Evolutionary conservation across 2,113 vertebrate species (phyloP), one percentile per base, ranked within the genome.

Genomic region (Potamarius usumacintae): DNA sequence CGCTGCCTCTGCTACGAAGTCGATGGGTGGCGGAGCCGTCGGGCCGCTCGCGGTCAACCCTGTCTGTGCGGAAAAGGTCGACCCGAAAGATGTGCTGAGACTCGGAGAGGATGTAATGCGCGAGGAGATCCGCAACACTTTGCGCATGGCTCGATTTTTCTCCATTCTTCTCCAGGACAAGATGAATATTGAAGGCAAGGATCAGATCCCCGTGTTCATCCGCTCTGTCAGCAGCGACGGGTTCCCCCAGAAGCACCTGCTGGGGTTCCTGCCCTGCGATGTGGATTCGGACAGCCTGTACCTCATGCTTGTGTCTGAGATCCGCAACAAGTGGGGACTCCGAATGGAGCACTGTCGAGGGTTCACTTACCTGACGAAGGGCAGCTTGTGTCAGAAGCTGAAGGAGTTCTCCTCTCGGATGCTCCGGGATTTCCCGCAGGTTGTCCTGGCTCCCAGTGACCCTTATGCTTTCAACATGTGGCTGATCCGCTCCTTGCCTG

Each of bases 301-400:
- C 71, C 95, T 96, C 79, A 96, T 96, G 90, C 97, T 99, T 57
- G 93, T 97, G 0, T 91, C 96, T 0, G 97, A 96, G 20, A 94
- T 99, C 69, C 96, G 97, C n/a, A 97, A 97, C 85, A 99, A 97
- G 78, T 99, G 98, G 98, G 96, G 97, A 0, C 92, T 99, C 30
- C 96, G 98, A 89, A 97, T 99, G 97, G 97, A 99, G 85, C 97
- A 98, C 90, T 99, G 98, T 85, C 95, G 95, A 30, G 95, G 95
- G 34, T 93, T 96, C 80, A 93, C 94, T 0, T 96, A 96, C 71
- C 86, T 96, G 50, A 93, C 94, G 1, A 94, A 93, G 20, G 95
- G 95, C 22, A 87, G 71, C 53, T 91, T 95, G 89, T 96, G 95
- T 90, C 94, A 95, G 90, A 95, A 95, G 82, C 94, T 96, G 92